A percentile compares a stretch with the other conserved stretches of the same genome.
These are phyloP conservation scores for Nansenia antarctica DNA, from an alignment of 2,113 vertebrate species.

Conservation along the genomic window DNA sequence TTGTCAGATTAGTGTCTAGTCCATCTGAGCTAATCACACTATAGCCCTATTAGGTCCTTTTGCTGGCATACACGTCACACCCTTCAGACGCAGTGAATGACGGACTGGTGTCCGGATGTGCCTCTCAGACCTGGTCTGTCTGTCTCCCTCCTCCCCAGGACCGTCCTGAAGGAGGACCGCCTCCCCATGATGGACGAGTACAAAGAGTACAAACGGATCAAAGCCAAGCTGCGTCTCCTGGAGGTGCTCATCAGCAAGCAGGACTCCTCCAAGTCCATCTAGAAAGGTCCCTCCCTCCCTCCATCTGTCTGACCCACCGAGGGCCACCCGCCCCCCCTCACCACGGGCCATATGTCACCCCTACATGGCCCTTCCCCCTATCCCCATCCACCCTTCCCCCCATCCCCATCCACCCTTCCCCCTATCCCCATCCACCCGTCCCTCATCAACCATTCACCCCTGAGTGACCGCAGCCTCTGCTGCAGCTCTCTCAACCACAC, in stretches of 20 bases:
- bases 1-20: too few species aligned
- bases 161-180: slow-evolving; percentile 94
- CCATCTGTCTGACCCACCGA: slow-evolving; percentile 12
- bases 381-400: background rate
- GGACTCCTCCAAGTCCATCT: slow-evolving; percentile 97
- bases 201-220: slow-evolving; percentile 95
- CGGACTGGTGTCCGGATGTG: background rate
- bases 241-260: slow-evolving; percentile 99
- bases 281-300: slow-evolving; percentile 40
- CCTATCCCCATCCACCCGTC: background rate
- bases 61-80: background rate
- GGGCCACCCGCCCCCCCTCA: background rate
- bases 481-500: background rate
- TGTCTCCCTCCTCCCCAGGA: slow-evolving; percentile 71
- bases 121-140: background rate
- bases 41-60: background rate
- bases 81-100: background rate
- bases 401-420: background rate
- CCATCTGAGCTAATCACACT: too few species aligned
- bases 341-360: background rate
- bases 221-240: slow-evolving; percentile 94
- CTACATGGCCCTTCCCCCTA: background rate
- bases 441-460: background rate
- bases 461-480: background rate
- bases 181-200: slow-evolving; percentile 93